Evolutionary conservation across 64 coral and sea anemone genomes (phyloP).

Genomic region (Pocillopora verrucosa): DNA sequence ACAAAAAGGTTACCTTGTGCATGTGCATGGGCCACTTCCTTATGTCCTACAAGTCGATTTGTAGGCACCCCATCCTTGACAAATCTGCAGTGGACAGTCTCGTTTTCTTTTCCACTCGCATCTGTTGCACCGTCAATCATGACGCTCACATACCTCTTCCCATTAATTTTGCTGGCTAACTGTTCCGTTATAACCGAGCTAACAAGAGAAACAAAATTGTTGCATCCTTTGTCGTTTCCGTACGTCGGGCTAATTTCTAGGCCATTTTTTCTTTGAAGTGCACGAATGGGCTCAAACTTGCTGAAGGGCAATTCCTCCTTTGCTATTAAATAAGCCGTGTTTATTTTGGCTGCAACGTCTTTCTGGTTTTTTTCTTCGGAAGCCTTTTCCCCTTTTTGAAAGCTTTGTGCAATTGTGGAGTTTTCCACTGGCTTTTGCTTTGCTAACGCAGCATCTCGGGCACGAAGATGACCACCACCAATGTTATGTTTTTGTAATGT

Average conservation of each 20-base stretch:
- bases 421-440: neutral
- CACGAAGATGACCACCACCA: constrained; percentile 28
- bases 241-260: neutral
- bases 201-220: neutral
- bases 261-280: constrained; percentile 10
- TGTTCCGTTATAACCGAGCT: neutral
- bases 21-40: neutral
- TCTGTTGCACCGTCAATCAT: constrained; percentile 43
- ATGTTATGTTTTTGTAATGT: constrained; percentile 23
- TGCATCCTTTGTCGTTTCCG: constrained; percentile 8
- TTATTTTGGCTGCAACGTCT: neutral
- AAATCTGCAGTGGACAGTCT: constrained; percentile 40
- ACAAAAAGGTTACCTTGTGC: neutral
- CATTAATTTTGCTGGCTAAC: constrained; percentile 3
- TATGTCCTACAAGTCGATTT: neutral
- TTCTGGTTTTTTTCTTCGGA: neutral
- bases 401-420: neutral
- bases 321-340: neutral
- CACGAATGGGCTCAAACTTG: neutral
- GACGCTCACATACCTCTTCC: constrained; percentile 10
- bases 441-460: neutral
- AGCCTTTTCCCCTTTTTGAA: neutral
- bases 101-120: constrained; percentile 31
- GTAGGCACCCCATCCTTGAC: neutral
- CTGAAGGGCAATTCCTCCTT: constrained; percentile 1